Conservation (phyloP, 1,140 invertebrate genomes). For the Zaprionus tsacasi region DNA sequence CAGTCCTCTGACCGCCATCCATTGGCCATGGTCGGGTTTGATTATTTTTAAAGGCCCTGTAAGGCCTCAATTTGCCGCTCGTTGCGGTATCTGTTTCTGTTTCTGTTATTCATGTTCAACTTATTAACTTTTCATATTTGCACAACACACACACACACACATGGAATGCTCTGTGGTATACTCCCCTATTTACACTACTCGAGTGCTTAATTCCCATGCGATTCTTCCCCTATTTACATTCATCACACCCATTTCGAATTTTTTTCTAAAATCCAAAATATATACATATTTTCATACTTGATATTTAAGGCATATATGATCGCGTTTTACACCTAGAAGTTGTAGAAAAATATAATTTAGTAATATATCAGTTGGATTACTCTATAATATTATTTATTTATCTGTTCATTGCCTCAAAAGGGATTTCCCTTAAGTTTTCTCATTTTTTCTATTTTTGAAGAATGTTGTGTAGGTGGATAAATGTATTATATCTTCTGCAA, state of each 20-base stretch:
- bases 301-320: background rate
- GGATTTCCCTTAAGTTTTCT: no score
- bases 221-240: background rate
- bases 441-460: no score
- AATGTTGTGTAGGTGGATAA: no score
- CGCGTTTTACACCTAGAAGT: no score
- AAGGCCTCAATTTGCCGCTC: background rate
- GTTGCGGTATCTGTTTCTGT: background rate
- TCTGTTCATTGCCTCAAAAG: no score
- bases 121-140: slow-evolving; percentile 11
- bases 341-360: no score
- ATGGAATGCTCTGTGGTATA: no score
- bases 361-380: no score
- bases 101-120: background rate
- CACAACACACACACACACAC: background rate
- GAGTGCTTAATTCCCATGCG: background rate
- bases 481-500: no score
- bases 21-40: background rate
- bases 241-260: background rate
- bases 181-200: background rate
- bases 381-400: no score
- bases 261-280: background rate
- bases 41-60: slow-evolving; percentile 9
- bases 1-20: no score
- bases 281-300: background rate